Conservation (phyloP, 2,888 invertebrate species). For the Oithona nana region DNA sequence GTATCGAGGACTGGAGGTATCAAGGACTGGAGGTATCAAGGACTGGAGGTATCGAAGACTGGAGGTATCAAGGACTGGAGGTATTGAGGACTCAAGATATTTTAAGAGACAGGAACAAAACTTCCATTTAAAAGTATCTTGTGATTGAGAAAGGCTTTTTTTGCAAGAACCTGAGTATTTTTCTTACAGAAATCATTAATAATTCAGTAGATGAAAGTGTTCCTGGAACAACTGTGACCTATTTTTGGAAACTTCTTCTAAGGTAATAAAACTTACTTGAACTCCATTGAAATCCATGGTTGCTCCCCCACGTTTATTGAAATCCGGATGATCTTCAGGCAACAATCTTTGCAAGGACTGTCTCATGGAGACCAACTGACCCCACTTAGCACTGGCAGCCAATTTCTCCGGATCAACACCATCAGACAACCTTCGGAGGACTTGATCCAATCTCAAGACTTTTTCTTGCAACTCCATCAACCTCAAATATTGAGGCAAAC, state of each 20-base stretch:
- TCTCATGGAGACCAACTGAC: neutral
- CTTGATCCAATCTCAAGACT: neutral
- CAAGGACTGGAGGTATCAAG: too few species aligned
- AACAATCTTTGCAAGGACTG: neutral
- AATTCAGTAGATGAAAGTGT: too few species aligned
- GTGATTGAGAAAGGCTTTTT: neutral
- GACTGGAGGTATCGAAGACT: too few species aligned
- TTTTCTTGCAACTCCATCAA: neutral
- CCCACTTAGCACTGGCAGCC: neutral
- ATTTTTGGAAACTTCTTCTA: neutral
- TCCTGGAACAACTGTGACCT: too few species aligned
- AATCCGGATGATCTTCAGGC: neutral
- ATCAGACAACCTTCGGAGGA: neutral
- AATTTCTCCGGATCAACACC: neutral
- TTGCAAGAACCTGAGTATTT: neutral
- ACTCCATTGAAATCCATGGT: conserved; percentile 6
- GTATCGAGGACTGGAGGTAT: too few species aligned
- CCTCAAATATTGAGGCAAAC: neutral
- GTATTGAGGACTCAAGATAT: too few species aligned
- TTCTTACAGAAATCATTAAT: neutral
- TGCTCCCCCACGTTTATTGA: neutral
- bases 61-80: too few species aligned
- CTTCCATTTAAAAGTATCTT: neutral
- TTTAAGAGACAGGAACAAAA: too few species aligned
- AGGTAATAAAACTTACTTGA: neutral